Percentiles rank a stretch among this genome's conserved stretches.
These are phyloP conservation scores for Drosophila kikkawai DNA, from an alignment of 1,140 invertebrate species.

Conservation along the genomic window DNA sequence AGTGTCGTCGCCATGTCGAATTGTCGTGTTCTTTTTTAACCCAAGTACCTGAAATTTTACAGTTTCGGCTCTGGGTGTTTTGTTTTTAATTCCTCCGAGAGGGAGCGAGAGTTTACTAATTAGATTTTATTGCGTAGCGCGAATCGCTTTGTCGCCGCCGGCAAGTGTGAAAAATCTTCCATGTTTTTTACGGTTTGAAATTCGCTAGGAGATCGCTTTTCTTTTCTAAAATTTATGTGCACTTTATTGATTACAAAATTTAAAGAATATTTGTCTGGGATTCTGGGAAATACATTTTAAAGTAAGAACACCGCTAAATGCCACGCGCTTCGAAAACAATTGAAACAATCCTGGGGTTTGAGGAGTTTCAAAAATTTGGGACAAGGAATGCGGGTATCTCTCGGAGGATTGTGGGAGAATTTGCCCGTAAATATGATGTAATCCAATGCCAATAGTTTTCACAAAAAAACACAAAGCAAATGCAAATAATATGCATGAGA, in stretches of 20 bases:
- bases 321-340: constrained; percentile 56
- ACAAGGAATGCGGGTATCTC: constrained; percentile 38
- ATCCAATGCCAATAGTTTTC: constrained; percentile 72
- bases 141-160: constrained; percentile 64
- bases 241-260: constrained; percentile 10
- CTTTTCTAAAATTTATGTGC: constrained; percentile 14
- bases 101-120: constrained; percentile 62
- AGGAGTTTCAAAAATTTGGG: constrained; percentile 1
- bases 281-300: constrained; percentile 8
- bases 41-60: constrained; percentile 76
- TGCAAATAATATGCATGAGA: constrained; percentile 66
- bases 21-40: constrained; percentile 57
- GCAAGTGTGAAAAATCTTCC: constrained; percentile 69
- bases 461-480: constrained; percentile 43
- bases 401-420: constrained; percentile 63
- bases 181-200: constrained; percentile 57
- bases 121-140: constrained; percentile 77
- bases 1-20: constrained; percentile 79
- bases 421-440: constrained; percentile 41
- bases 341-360: constrained; percentile 4
- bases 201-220: constrained; percentile 18
- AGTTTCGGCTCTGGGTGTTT: constrained; percentile 37
- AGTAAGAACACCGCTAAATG: constrained; percentile 31
- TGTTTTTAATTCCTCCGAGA: constrained; percentile 28
- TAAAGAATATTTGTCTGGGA: not conserved